Percentiles rank a stretch among this genome's conserved stretches.
These are phyloP conservation scores for Amblyjoppa fuscipennis DNA, from an alignment of 2,888 invertebrate species.

Conservation along the genomic window DNA sequence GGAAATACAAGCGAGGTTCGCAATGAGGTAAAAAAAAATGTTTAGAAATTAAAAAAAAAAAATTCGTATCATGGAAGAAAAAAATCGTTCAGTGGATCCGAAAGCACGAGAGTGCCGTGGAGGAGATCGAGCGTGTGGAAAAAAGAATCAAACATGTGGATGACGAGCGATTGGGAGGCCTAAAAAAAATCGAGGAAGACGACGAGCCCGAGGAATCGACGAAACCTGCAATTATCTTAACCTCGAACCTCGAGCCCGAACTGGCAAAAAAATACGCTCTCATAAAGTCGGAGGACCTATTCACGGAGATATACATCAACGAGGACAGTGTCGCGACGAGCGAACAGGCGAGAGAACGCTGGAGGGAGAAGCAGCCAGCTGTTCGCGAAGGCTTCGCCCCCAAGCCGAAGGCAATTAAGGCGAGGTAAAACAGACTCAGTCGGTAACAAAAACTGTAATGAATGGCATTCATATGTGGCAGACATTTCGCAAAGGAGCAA, in stretches of 20 bases:
- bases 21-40: constrained; percentile 4
- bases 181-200: constrained; percentile 72
- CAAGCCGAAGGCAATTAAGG: constrained; percentile 1
- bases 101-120: constrained; percentile 63
- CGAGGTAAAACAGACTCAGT: too few relatives aligned
- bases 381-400: constrained; percentile 11
- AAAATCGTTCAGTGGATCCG: constrained; percentile 65
- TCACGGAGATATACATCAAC: constrained; percentile 69
- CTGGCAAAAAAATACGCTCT: constrained; percentile 76
- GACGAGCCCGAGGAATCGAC: constrained; percentile 72
- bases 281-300: constrained; percentile 77
- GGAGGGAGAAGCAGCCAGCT: constrained; percentile 47
- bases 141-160: constrained; percentile 75
- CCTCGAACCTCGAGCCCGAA: constrained; percentile 68
- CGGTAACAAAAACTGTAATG: too few relatives aligned
- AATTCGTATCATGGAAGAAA: too few relatives aligned
- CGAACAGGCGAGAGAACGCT: constrained; percentile 68
- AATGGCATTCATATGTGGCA: too few relatives aligned
- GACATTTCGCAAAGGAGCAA: too few relatives aligned
- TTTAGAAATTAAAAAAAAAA: too few relatives aligned
- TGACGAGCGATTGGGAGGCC: constrained; percentile 74
- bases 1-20: too few relatives aligned
- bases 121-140: constrained; percentile 74
- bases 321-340: constrained; percentile 70
- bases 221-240: constrained; percentile 73